Evolutionary conservation across 2,888 invertebrate genomes (phyloP).

Genomic region (Pilophorus perplexus): DNA sequence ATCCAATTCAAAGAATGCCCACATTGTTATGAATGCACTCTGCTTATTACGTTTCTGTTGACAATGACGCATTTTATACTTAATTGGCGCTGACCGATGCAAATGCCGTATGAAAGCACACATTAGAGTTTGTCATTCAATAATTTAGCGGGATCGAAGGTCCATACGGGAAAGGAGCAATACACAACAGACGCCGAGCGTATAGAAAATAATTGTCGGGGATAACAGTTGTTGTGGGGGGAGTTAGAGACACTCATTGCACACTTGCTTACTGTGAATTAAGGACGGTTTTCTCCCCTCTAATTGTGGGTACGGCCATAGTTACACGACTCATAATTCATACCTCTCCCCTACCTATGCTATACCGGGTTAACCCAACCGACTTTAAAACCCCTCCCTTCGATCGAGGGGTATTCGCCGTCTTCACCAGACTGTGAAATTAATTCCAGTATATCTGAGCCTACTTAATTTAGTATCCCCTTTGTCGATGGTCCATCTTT

Average conservation of each 20-base stretch:
- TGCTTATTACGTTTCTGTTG: too few species aligned
- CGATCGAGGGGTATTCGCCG: neutral
- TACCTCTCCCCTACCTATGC: constrained; percentile 5
- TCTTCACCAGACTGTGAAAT: constrained; percentile 41
- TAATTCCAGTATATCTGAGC: constrained; percentile 34
- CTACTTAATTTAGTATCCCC: constrained; percentile 36
- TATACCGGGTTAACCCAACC: constrained; percentile 11
- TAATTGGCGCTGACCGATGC: too few species aligned
- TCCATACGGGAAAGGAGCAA: too few species aligned
- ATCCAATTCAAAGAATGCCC: too few species aligned
- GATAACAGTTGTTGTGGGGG: constrained; percentile 16
- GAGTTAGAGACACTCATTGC: constrained; percentile 15
- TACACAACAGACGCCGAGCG: constrained; percentile 18
- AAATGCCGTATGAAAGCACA: too few species aligned
- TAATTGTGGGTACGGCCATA: constrained; percentile 27
- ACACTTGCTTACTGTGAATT: neutral
- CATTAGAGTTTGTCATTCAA: too few species aligned
- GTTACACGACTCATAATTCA: constrained; percentile 32
- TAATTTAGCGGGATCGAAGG: too few species aligned
- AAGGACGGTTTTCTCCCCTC: constrained; percentile 1
- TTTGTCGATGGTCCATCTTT: neutral
- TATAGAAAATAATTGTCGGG: constrained; percentile 9
- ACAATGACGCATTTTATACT: too few species aligned
- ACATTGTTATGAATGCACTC: too few species aligned
- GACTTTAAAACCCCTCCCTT: constrained; percentile 7